These are phyloP conservation scores for Peromyscus maniculatus DNA, from an alignment of 2,113 vertebrate species.

Conservation along the genomic window DNA sequence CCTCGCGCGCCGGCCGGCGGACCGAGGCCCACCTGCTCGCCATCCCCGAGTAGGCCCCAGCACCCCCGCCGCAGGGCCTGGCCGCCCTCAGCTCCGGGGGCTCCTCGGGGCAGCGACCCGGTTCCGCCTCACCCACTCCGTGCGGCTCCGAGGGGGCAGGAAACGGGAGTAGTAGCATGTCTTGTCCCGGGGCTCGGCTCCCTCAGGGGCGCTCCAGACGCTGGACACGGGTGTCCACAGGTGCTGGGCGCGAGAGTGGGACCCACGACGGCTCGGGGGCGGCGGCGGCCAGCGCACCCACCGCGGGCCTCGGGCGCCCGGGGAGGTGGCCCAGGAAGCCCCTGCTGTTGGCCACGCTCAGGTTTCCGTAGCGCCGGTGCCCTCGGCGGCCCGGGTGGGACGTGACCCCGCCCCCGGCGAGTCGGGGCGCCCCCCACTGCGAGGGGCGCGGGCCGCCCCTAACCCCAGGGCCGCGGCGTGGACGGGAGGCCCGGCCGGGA, in stretches of 20 bases:
- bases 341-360: slow-evolving; percentile 65
- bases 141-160: slow-evolving; percentile 78
- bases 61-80: slow-evolving; percentile 60
- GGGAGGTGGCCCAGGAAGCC: slow-evolving; percentile 72
- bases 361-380: slow-evolving; percentile 77
- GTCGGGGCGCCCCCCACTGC: slow-evolving; percentile 73
- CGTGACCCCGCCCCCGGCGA: slow-evolving; percentile 81
- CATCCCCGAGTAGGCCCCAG: slow-evolving; percentile 72
- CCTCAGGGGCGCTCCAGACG: slow-evolving; percentile 62
- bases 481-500: slow-evolving; percentile 75
- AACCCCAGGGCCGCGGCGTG: slow-evolving; percentile 60
- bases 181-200: slow-evolving; percentile 70
- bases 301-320: slow-evolving; percentile 62
- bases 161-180: slow-evolving; percentile 73
- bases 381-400: slow-evolving; percentile 79
- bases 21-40: slow-evolving; percentile 72
- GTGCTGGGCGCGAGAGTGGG: slow-evolving; percentile 61
- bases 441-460: slow-evolving; percentile 52
- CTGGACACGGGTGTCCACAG: slow-evolving; percentile 76
- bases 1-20: slow-evolving; percentile 50
- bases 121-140: slow-evolving; percentile 80
- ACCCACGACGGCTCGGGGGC: slow-evolving; percentile 76
- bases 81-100: slow-evolving; percentile 25
- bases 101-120: slow-evolving; percentile 68
- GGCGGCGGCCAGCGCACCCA: slow-evolving; percentile 59